Base-by-base conservation (phyloP, 2,888 invertebrate genomes). In the Oscheius sp. region DNA sequence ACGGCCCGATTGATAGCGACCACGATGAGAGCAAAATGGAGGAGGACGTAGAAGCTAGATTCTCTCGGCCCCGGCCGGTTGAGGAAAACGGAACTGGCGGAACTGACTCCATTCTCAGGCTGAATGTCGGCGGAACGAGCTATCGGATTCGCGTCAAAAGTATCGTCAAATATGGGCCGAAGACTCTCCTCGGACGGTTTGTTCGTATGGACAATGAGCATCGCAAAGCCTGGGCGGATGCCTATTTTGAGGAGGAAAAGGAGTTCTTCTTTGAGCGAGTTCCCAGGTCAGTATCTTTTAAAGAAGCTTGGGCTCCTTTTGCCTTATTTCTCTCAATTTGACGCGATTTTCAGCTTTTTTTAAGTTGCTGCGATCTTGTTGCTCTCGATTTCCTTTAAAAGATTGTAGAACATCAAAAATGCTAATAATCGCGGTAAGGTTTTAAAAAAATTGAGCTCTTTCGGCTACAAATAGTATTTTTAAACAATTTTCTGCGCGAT, bases 261-360 rank as follows among this genome's bases (percentile, higher is more conserved):
- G 84, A 85, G 67, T 85, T 83, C 70, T 85, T 85, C 69, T 84
- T 84, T 69, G 84, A 84, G 61, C 65, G 84, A 64, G 84, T 84
- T 17, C 84, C 84, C 12, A 78, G 84, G 83, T 78, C 20, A 52
- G 37, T 15, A 31, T n/a, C n/a, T n/a, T n/a, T n/a, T n/a, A n/a
- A n/a, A n/a, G n/a, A n/a, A n/a, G n/a, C n/a, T n/a, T n/a, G n/a
- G n/a, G n/a, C n/a, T n/a, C n/a, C n/a, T n/a, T n/a, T n/a, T n/a
- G n/a, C n/a, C n/a, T n/a, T n/a, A n/a, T n/a, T n/a, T n/a, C n/a
- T n/a, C n/a, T n/a, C n/a, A n/a, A n/a, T n/a, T n/a, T n/a, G n/a
- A n/a, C n/a, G n/a, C n/a, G n/a, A n/a, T n/a, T n/a, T n/a, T n/a
- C n/a, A n/a, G n/a, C n/a, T n/a, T n/a, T n/a, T n/a, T n/a, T n/a